Evolutionary conservation across 1,140 invertebrate species (phyloP).

Genomic region (Steinernema feltiae): DNA sequence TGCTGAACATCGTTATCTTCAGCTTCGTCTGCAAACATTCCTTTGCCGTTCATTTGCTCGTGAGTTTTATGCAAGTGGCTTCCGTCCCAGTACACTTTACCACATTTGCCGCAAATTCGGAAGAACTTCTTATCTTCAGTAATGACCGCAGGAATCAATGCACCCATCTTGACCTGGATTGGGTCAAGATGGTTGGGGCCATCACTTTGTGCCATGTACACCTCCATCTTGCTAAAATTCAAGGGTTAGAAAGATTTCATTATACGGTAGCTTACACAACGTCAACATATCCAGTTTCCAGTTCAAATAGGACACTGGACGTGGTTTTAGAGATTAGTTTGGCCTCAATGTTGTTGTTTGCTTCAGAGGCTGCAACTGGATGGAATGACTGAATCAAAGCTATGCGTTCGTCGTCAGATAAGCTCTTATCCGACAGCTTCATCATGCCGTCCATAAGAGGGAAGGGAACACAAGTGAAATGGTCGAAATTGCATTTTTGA

Average conservation of each 20-base stretch:
- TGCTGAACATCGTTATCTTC: neutral
- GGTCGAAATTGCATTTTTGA: neutral
- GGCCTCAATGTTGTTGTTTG: no score
- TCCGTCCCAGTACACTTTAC: slow-evolving; percentile 15
- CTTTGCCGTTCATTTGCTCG: neutral
- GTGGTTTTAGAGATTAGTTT: neutral
- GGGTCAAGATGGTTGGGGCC: neutral
- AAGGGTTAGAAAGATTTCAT: neutral
- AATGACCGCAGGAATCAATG: neutral
- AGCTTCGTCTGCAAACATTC: neutral
- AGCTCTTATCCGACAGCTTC: neutral
- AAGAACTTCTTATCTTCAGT: slow-evolving; percentile 8
- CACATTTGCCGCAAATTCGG: slow-evolving; percentile 1
- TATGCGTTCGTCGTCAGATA: neutral
- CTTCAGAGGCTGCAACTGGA: neutral
- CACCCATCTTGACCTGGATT: neutral
- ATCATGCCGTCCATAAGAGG: neutral
- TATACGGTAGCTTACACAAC: neutral
- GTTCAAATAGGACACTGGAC: neutral
- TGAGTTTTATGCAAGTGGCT: neutral
- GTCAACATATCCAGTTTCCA: neutral
- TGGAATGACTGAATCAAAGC: no score
- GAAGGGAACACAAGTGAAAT: neutral
- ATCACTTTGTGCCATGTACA: neutral
- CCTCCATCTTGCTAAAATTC: neutral